Conservation (phyloP, 2,888 invertebrate species). For the Neuroscelio doddi region DNA sequence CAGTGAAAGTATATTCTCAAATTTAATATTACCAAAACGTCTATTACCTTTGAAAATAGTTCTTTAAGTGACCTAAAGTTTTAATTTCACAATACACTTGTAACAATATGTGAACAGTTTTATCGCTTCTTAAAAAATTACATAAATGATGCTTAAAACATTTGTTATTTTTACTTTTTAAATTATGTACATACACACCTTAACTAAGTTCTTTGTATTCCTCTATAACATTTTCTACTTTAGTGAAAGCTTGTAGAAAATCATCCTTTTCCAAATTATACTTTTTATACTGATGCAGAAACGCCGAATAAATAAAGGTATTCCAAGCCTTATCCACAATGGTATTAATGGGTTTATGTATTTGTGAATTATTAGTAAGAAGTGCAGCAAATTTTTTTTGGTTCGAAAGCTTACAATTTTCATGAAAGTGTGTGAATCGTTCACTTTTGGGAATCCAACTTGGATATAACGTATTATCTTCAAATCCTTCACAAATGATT, state of each 20-base stretch:
- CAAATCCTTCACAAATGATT: conserved; percentile 58
- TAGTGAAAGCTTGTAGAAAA: conserved; percentile 73
- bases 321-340: conserved; percentile 73
- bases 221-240: conserved; percentile 72
- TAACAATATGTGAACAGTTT: too few relatives aligned
- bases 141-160: too few relatives aligned
- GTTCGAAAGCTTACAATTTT: conserved; percentile 67
- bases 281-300: conserved; percentile 74
- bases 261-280: conserved; percentile 72
- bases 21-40: too few relatives aligned
- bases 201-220: conserved; percentile 67
- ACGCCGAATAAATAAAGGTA: conserved; percentile 72
- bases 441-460: conserved; percentile 66
- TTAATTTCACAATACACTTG: too few relatives aligned
- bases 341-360: conserved; percentile 66
- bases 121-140: too few relatives aligned
- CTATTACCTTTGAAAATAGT: too few relatives aligned
- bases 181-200: too few relatives aligned
- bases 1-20: too few relatives aligned
- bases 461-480: conserved; percentile 66
- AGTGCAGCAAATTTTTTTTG: conserved; percentile 71
- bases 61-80: too few relatives aligned
- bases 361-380: conserved; percentile 71
- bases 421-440: conserved; percentile 67
- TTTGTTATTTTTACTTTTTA: too few relatives aligned